Evolutionary conservation across 2,797 vertebrate genomes (phyloP), one percentile per base, ranked within the genome.

Genomic region (Eulemur mongoz): DNA sequence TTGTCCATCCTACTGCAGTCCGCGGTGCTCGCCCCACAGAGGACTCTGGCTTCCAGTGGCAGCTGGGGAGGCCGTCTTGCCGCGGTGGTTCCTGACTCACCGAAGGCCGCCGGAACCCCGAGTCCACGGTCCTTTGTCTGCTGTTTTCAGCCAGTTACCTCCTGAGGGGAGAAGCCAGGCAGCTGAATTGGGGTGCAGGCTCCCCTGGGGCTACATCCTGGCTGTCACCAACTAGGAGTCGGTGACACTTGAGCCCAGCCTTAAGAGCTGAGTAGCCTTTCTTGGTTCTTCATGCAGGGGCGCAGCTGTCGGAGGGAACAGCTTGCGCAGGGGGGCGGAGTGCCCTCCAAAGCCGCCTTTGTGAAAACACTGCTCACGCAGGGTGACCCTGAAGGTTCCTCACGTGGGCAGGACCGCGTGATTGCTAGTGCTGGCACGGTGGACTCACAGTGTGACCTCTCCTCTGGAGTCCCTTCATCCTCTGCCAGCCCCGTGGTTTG

Each of bases 51-150:
- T 27, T 0, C 54, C 72, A 2, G 12, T 12, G 1, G 25, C 48
- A 25, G 30, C 27, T 11, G 4, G 40, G 63, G 63, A 3, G 0
- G 13, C 11, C 13, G 1, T 3, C 25, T 25, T 27, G 61, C 54
- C 78, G 0, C 0, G 0, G 13, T n/a, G 54, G 48, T 69, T 65
- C 76, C 38, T 61, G 22, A 38, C 18, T 76, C 12, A 11, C 2
- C 15, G 4, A 3, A 20, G 2, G 1, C 1, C 1, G 7, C 7
- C 5, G 13, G 27, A 40, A 30, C 63, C 73, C 45, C 0, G 2
- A 35, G 25, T 12, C 40, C 18, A 1, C 10, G 12, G 10, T 22
- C 10, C 4, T 61, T 48, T 67, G 0, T 81, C 65, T 27, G 63
- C 61, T 54, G 2, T 30, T 48, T 15, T 45, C 4, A 5, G 57